phyloP scores from a whole-genome alignment of 2,797 vertebrate genomes.

The Chaunax sp. region DNA sequence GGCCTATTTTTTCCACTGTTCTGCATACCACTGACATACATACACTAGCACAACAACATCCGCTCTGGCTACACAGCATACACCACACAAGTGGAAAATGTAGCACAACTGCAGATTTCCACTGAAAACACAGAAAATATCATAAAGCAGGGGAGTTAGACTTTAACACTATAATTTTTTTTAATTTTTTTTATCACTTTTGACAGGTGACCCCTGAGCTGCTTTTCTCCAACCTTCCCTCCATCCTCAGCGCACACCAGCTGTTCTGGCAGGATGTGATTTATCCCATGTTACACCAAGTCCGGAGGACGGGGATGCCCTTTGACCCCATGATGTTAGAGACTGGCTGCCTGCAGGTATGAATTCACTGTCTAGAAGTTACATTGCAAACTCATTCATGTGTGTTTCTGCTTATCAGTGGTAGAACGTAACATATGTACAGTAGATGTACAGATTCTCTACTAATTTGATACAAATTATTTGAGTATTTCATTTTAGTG shows the following conservation, averaged over 20 bases:
- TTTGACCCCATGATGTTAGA: slow-evolving; percentile 86
- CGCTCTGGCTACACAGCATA: slow-evolving; percentile 35
- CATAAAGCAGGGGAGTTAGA: slow-evolving; percentile 18
- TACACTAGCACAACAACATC: slow-evolving; percentile 48
- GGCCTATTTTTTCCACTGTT: slow-evolving; percentile 50
- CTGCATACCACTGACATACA: slow-evolving; percentile 49
- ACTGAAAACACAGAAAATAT: slow-evolving; percentile 57
- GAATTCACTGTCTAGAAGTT: slow-evolving; percentile 12
- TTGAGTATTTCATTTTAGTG: background rate
- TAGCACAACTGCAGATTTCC: slow-evolving; percentile 49
- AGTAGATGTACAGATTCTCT: background rate
- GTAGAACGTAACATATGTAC: background rate
- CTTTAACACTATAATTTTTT: slow-evolving; percentile 12
- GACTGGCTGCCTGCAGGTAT: slow-evolving; percentile 84
- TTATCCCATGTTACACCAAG: slow-evolving; percentile 81
- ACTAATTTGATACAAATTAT: background rate
- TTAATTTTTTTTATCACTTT: slow-evolving; percentile 17
- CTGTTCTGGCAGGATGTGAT: slow-evolving; percentile 88
- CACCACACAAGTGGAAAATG: slow-evolving; percentile 58
- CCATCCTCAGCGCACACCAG: slow-evolving; percentile 82
- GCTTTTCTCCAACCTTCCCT: slow-evolving; percentile 86
- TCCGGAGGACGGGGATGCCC: slow-evolving; percentile 77
- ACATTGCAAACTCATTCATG: slow-evolving; percentile 6
- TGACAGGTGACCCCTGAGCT: slow-evolving; percentile 76
- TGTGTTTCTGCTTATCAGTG: slow-evolving; percentile 3